Base-by-base conservation (phyloP, 2,113 vertebrate species). In the Terrapene triunguis region DNA sequence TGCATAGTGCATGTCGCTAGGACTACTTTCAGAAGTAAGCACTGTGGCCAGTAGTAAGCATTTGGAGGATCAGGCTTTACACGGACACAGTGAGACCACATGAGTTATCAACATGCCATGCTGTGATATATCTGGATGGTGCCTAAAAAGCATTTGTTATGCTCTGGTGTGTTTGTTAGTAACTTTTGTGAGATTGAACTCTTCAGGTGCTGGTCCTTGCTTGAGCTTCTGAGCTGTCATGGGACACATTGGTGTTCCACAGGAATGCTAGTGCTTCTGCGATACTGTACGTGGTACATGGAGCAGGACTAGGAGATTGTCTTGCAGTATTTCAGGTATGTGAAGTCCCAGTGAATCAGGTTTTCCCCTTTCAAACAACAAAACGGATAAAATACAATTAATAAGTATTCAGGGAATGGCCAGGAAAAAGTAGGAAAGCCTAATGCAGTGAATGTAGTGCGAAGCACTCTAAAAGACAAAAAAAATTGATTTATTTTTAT, bases 121-220 rank as follows among this genome's bases (percentile, higher is more conserved):
- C 48, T 14, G 0, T 1, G 78, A 80, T 80, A 32, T 48, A 74
- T 42, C 81, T 74, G 65, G 50, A 79, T 83, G 81, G 6, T 47
- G 42, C 24, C 13, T 78, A 0, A 11, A 59, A 57, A 87, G 79
- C 65, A 79, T 2, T 1, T 72, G n/a, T 72, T 0, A 1, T 1
- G 1, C 27, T 92, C 44, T 62, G 80, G 51, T 87, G 42, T 69
- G 48, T 62, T 38, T 81, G 4, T 48, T 29, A 86, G 25, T 16
- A 57, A 85, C 32, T 85, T 51, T 12, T 29, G 42, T 72, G 90
- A 57, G 51, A 74, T 1, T 0, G 10, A 78, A 2, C 86, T 72
- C 5, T 93, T 79, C 69, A 83, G 35, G 3, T 10, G 17, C 1
- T 0, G 29, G 5, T 44, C 48, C 19, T 88, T 29, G 21, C 27